These are phyloP conservation scores for Psephotus haematonotus DNA, from an alignment of 2,113 vertebrate species.

Conservation along the genomic window DNA sequence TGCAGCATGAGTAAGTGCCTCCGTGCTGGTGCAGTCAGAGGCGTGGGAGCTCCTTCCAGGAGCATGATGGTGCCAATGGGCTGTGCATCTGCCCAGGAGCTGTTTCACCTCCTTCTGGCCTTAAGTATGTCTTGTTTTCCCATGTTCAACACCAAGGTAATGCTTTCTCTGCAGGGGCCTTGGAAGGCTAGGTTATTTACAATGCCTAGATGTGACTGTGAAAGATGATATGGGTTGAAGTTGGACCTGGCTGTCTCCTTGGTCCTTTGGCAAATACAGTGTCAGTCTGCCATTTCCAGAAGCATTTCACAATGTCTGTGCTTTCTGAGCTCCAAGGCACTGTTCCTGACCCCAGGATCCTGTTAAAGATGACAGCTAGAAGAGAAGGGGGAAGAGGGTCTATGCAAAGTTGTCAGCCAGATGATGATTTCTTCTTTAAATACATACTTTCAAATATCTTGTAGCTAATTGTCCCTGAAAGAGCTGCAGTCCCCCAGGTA, in stretches of 20 bases:
- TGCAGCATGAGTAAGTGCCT: conserved; percentile 92
- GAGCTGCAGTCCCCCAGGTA: conserved; percentile 49
- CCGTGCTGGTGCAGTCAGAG: conserved; percentile 38
- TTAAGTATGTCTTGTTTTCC: not conserved
- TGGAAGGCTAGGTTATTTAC: not conserved
- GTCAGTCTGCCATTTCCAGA: not conserved
- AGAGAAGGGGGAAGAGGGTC: not conserved
- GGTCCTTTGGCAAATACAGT: not conserved
- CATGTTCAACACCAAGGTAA: not conserved
- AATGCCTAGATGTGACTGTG: not conserved
- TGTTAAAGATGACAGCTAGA: conserved; percentile 3
- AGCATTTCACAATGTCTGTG: not conserved
- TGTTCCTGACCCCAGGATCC: not conserved
- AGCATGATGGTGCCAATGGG: conserved; percentile 2
- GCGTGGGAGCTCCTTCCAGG: conserved; percentile 64
- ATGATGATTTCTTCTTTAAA: conserved; percentile 46
- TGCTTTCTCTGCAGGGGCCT: not conserved
- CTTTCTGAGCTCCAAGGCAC: conserved; percentile 21
- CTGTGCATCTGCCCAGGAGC: conserved; percentile 34
- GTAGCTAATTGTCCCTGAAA: conserved; percentile 46
- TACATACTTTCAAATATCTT: conserved; percentile 20
- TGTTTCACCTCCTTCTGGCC: conserved; percentile 16
- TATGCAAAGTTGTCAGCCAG: conserved; percentile 32
- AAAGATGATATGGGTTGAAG: not conserved
- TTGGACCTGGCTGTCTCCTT: not conserved